phyloP scores from a whole-genome alignment of 2,888 invertebrate genomes.

The Tenthredo distinguenda region DNA sequence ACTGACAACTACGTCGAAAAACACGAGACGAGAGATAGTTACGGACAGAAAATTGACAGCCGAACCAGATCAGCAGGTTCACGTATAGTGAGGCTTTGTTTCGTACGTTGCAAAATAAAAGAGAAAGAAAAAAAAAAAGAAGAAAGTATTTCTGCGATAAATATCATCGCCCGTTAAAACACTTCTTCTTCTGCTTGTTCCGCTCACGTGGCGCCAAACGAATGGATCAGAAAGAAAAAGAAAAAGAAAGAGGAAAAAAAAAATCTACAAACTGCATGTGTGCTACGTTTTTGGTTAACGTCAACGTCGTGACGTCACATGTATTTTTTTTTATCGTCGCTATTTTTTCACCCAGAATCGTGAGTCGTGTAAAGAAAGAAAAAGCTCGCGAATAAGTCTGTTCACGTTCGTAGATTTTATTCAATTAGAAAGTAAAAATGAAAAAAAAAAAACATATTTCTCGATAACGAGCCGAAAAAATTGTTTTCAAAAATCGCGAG shows the following conservation, averaged over 20 bases:
- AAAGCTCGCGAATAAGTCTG: background rate
- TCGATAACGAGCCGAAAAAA: background rate
- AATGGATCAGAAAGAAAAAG: background rate
- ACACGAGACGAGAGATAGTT: background rate
- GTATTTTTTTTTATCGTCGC: background rate
- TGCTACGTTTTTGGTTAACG: background rate
- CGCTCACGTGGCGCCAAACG: constrained; percentile 40
- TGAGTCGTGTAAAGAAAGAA: background rate
- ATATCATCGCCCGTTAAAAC: constrained; percentile 15
- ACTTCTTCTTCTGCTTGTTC: too few species aligned
- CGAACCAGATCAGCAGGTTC: background rate
- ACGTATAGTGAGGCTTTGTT: background rate
- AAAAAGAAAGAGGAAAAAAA: background rate
- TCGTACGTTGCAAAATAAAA: background rate
- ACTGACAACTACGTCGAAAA: background rate
- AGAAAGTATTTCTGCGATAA: constrained; percentile 12
- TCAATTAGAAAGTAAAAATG: background rate
- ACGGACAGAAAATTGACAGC: constrained; percentile 1
- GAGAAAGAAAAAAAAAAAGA: background rate
- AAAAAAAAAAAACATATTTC: background rate
- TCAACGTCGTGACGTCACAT: background rate
- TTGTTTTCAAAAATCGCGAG: background rate
- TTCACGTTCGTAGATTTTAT: background rate
- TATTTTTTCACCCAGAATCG: background rate
- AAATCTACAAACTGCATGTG: background rate